These are phyloP conservation scores for Acanthis flammea DNA, from an alignment of 2,797 vertebrate genomes.

Conservation along the genomic window DNA sequence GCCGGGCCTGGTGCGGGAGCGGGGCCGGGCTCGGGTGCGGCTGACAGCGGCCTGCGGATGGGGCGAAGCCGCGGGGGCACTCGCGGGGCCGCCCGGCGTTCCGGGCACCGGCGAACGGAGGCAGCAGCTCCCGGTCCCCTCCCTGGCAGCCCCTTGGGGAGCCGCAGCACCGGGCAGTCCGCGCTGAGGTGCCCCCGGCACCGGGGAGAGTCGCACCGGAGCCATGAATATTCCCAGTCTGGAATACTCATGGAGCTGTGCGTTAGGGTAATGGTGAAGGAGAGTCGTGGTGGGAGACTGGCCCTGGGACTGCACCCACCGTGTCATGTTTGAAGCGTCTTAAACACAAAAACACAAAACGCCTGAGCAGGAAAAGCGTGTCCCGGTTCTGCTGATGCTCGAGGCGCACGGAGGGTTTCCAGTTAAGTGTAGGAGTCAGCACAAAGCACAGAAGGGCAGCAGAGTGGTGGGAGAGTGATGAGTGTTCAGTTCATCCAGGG, in stretches of 20 bases:
- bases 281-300: background rate
- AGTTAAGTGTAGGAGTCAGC: background rate
- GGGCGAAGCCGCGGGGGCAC: background rate
- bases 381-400: background rate
- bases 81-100: background rate
- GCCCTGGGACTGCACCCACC: background rate
- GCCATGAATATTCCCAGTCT: accelerated
- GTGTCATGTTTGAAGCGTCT: background rate
- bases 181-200: background rate
- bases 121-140: background rate
- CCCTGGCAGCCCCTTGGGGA: background rate
- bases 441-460: background rate
- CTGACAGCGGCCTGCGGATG: background rate
- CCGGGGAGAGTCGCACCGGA: background rate
- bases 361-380: background rate
- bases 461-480: background rate
- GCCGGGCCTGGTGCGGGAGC: background rate
- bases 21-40: background rate
- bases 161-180: background rate
- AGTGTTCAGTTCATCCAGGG: background rate
- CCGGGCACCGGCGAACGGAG: background rate
- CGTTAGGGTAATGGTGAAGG: background rate
- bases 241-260: background rate
- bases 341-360: background rate
- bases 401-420: background rate